A percentile compares a stretch with the other conserved stretches of the same genome.
Conservation (phyloP, 2,797 vertebrate species). For the Nannoperca australis region DNA sequence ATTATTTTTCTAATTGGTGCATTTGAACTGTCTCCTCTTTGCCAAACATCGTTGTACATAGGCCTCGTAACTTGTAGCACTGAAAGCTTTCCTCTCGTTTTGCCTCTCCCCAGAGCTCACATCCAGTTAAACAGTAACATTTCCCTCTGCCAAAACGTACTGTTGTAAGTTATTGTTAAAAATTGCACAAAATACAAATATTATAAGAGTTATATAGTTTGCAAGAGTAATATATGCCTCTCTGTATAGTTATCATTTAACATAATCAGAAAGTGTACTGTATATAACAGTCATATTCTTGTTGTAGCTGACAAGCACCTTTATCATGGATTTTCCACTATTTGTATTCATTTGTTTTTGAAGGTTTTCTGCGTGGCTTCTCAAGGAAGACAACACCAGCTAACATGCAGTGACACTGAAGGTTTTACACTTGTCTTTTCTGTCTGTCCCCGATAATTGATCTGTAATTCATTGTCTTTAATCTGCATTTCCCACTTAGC, state of each 20-base stretch:
- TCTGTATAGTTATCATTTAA: conserved; percentile 77
- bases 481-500: not conserved
- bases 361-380: conserved; percentile 49
- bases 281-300: conserved; percentile 74
- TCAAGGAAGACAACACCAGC: conserved; percentile 52
- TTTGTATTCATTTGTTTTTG: conserved; percentile 64
- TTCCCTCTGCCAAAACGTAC: conserved; percentile 66
- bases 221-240: conserved; percentile 81
- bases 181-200: conserved; percentile 75
- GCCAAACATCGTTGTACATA: conserved; percentile 75
- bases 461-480: conserved; percentile 20
- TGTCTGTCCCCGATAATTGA: conserved; percentile 5
- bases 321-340: conserved; percentile 62
- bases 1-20: conserved; percentile 82
- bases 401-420: conserved; percentile 41
- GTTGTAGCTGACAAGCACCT: conserved; percentile 69
- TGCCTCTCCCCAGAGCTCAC: conserved; percentile 36
- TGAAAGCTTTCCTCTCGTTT: conserved; percentile 34
- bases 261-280: conserved; percentile 69
- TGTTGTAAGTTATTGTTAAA: conserved; percentile 68
- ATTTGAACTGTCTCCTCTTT: conserved; percentile 68
- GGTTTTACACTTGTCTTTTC: conserved; percentile 22
- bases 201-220: conserved; percentile 75
- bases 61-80: conserved; percentile 61
- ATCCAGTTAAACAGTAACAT: conserved; percentile 40